Evolutionary conservation across 2,797 vertebrate genomes (phyloP).

Genomic region (Trichosurus vulpecula): DNA sequence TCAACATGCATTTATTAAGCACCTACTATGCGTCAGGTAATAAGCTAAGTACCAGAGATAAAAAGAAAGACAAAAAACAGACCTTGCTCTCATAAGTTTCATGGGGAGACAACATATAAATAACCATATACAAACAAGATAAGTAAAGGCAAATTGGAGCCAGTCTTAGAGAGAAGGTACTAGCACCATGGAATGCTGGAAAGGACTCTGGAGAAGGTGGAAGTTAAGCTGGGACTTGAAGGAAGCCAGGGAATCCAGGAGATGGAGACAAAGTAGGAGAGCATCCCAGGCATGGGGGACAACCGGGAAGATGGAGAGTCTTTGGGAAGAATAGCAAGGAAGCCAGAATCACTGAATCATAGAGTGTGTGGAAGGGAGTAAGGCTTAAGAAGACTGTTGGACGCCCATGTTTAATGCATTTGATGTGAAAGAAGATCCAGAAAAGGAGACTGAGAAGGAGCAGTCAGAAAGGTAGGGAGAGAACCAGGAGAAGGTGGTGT

Average conservation of each 20-base stretch:
- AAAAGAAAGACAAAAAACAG: background rate
- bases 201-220: background rate
- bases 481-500: background rate
- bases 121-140: background rate
- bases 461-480: background rate
- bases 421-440: background rate
- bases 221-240: background rate
- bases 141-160: background rate
- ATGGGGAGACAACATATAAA: background rate
- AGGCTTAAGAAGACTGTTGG: background rate
- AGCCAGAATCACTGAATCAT: background rate
- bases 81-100: background rate
- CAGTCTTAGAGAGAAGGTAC: background rate
- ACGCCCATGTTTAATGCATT: background rate
- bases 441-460: background rate
- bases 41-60: background rate
- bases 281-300: background rate
- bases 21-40: conserved; percentile 8
- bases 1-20: conserved; percentile 19
- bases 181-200: background rate
- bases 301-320: background rate
- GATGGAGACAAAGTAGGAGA: background rate
- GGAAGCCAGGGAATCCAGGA: background rate
- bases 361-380: background rate
- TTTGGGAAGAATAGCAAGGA: background rate